Evolutionary conservation across 2,113 vertebrate genomes (phyloP), one percentile per base, ranked within the genome.

Genomic region (Sporophila hypoxantha): DNA sequence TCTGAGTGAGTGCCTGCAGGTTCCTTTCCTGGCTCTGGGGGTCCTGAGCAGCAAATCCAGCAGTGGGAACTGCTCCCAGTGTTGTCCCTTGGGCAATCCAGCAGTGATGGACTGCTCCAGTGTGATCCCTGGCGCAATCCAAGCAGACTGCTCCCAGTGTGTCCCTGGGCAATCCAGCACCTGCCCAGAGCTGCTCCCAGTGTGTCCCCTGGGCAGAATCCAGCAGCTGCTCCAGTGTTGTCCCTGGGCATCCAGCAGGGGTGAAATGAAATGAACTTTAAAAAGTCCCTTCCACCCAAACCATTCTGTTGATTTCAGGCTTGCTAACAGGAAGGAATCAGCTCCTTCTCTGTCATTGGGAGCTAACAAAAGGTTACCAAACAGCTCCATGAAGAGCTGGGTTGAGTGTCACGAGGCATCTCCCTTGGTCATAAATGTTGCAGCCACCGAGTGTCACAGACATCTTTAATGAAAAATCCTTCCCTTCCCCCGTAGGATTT

Each of bases 1-100:
- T 25, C 42, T 44, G 77, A 66, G 64, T 0, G 1, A 32, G 19
- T 0, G 4, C 5, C 5, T 10, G 39, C 29, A 17, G 44, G 55
- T 50, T 29, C 18, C 18, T 44, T 61, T 66, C 50, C 59, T 36
- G 57, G 57, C 41, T 75, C 22, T 1, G 12, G 27, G 1, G 0
- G 1, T 3, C 44, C 44, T 32, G 26, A 55, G 73, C n/a, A 68
- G 37, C 19, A 56, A 56, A 49, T 32, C 4, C 34, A n/a, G 30
- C 1, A 5, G 10, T 26, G 5, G n/a, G n/a, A n/a, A n/a, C 23
- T 55, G 85, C 30, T 41, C 23, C 23, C 0, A 5, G 52, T 10
- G 42, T n/a, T 32, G 14, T 70, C 6, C n/a, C 27, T n/a, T 4
- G 6, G 34, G 42, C 14, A 12, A 10, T 6, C 46, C 46, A 46